A percentile compares a stretch with the other conserved stretches of the same genome.
Evolutionary conservation across 2,888 invertebrate species (phyloP).

Genomic region (Sisyra nigra): DNA sequence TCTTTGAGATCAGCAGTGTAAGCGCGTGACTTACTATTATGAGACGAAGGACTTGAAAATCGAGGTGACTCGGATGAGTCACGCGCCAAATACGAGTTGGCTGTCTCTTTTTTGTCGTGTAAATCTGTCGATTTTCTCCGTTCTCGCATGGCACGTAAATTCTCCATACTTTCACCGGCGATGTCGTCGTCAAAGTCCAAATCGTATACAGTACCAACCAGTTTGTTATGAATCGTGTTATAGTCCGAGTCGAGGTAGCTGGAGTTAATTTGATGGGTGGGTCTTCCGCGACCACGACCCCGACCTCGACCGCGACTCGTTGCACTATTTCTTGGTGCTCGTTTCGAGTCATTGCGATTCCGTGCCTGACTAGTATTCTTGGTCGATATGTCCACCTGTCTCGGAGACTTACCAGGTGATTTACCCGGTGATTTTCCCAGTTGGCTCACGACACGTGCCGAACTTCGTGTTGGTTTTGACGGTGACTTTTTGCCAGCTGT

Average conservation of each 20-base stretch:
- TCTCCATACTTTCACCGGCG: conserved; percentile 55
- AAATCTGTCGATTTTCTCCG: conserved; percentile 57
- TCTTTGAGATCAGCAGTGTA: conserved; percentile 25
- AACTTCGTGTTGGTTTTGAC: conserved; percentile 39
- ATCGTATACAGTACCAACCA: conserved; percentile 77
- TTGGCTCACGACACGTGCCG: conserved; percentile 41
- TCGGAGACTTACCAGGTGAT: conserved; percentile 51
- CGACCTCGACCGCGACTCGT: conserved; percentile 25
- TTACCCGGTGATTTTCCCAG: conserved; percentile 52
- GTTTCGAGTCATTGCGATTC: conserved; percentile 27
- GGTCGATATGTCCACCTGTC: conserved; percentile 35
- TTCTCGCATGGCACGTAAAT: conserved; percentile 64
- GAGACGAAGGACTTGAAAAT: conserved; percentile 32
- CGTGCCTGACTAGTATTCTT: conserved; percentile 32
- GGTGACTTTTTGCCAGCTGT: conserved; percentile 37
- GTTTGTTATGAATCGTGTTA: conserved; percentile 61
- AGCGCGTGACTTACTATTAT: conserved; percentile 24
- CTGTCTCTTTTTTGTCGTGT: conserved; percentile 38
- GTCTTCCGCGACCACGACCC: conserved; percentile 27
- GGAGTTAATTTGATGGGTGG: conserved; percentile 16
- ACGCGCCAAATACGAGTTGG: conserved; percentile 30
- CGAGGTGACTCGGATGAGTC: conserved; percentile 42
- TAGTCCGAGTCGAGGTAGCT: conserved; percentile 33
- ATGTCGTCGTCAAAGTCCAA: conserved; percentile 74
- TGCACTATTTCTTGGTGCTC: conserved; percentile 18